These are phyloP conservation scores for Oscheius onirici DNA, from an alignment of 2,888 invertebrate genomes.

Conservation along the genomic window DNA sequence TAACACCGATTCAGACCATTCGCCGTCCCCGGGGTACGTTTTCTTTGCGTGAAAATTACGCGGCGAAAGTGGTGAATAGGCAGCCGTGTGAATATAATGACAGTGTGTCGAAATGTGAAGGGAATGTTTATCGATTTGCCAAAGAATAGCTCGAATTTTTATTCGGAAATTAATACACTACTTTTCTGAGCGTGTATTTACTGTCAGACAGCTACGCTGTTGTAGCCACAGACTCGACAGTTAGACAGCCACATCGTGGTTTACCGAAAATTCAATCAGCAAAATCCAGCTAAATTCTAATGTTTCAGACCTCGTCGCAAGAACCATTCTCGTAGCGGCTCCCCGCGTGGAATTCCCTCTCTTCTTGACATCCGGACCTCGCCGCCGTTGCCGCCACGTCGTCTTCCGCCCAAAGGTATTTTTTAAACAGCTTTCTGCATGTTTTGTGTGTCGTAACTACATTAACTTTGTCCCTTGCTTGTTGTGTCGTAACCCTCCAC, in stretches of 20 bases:
- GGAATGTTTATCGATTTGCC: background rate
- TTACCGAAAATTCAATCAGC: no score
- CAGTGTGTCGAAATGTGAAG: no score
- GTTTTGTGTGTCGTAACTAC: background rate
- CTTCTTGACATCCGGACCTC: conserved; percentile 38
- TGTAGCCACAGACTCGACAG: no score
- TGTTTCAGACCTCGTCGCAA: conserved; percentile 1
- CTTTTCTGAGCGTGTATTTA: no score
- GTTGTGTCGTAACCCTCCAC: conserved; percentile 2
- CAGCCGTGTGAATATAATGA: no score
- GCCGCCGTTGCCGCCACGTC: conserved; percentile 37
- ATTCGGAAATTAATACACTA: no score
- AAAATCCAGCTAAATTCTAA: no score
- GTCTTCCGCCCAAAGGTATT: conserved; percentile 37
- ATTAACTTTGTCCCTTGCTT: conserved; percentile 1
- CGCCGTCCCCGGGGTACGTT: conserved; percentile 3
- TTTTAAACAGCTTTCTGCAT: background rate
- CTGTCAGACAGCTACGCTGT: no score
- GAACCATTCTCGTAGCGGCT: background rate
- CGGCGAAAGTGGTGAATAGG: no score
- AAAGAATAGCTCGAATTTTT: no score
- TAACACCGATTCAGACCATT: conserved; percentile 26
- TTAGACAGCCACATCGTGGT: no score
- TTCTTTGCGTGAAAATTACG: background rate
- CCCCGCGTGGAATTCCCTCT: conserved; percentile 38